These are phyloP conservation scores for Cyanoderma ruficeps DNA, from an alignment of 2,113 vertebrate genomes.

Conservation along the genomic window DNA sequence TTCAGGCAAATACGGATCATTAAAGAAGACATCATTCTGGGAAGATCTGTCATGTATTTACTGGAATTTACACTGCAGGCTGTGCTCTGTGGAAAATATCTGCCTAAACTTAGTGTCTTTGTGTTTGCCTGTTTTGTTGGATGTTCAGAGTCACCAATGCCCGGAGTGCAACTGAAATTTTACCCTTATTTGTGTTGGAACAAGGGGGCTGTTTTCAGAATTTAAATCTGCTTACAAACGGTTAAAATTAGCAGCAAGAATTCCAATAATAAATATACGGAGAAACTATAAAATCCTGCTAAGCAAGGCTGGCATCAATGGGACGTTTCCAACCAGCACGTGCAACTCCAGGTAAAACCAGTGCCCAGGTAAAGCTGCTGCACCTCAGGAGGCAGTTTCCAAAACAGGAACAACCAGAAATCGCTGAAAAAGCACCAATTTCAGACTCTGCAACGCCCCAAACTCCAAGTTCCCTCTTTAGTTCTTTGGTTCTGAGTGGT, in stretches of 20 bases:
- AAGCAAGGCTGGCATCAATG: accelerated
- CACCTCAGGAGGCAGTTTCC: not conserved
- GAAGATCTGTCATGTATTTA: not conserved
- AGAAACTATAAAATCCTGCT: not conserved
- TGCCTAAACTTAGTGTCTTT: not conserved
- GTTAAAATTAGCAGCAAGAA: not conserved
- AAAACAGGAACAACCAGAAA: not conserved
- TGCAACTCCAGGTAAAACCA: not conserved
- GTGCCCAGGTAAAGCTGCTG: not conserved
- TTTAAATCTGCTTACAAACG: not conserved
- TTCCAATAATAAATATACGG: not conserved
- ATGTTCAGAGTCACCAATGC: not conserved
- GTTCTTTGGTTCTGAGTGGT: not conserved
- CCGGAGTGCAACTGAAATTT: not conserved
- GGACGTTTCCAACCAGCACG: accelerated
- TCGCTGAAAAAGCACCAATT: accelerated
- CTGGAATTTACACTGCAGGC: not conserved
- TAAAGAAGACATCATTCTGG: not conserved
- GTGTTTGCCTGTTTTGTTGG: not conserved
- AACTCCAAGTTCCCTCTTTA: not conserved
- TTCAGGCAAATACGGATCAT: constrained; percentile 15
- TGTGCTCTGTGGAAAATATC: not conserved
- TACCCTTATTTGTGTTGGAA: not conserved
- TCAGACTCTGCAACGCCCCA: not conserved
- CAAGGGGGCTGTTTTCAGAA: not conserved